Evolutionary conservation across 2,113 vertebrate species (phyloP), one percentile per base, ranked within the genome.

Genomic region (Chionis minor): DNA sequence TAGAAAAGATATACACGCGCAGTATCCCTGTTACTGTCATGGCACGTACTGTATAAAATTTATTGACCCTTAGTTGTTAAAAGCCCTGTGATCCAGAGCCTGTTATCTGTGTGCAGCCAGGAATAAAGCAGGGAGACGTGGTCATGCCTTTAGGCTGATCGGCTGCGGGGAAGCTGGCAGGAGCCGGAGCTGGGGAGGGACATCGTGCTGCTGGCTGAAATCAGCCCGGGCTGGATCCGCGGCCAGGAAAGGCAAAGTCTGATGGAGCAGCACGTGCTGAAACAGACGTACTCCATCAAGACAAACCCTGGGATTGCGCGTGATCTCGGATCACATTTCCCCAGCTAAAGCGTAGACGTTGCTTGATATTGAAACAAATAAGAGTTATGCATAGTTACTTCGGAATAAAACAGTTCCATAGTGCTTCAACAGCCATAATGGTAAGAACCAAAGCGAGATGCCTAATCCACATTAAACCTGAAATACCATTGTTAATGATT

Each of bases 31-130:
- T 12, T 47, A 23, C 28, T 91, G 65, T 22, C 59, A 1, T 23
- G 72, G 72, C 33, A 35, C 2, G 42, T 38, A 67, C 69, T 40
- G 55, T 26, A 61, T 14, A 40, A 84, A 84, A 94, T 81, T 63
- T 67, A 84, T 54, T 91, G 92, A 72, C 93, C 83, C 30, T 49
- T 7, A 16, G 65, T 1, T 79, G 90, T 40, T 87, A 45, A 74
- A 94, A 92, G 61, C 61, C 44, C 67, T 81, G 58, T 86, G 81
- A 90, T 92, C 18, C 81, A 90, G 70, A 91, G 63, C 17, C 81
- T 83, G 93, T 33, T 86, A 38, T 38, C 61, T 45, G 23, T 1
- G 8, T 4, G 35, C 73, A 56, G 77, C 8, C 63, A 59, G 91
- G 77, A 91, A 49, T 21, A 51, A 74, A 83, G 61, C n/a, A 51